Conservation (phyloP, 2,797 vertebrate species). For the Meda fulgida region DNA sequence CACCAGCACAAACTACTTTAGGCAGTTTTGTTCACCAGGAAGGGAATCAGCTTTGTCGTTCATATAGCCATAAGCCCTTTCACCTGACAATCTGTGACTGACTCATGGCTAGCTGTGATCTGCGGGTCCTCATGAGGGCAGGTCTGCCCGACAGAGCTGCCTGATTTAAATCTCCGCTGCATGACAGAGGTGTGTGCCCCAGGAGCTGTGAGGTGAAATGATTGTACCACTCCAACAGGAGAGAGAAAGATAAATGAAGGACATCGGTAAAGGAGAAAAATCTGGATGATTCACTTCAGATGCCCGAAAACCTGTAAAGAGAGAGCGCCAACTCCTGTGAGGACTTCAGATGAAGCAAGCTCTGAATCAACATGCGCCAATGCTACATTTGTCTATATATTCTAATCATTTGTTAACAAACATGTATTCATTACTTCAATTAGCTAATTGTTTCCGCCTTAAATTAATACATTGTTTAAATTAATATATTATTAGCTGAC, state of each 20-base stretch:
- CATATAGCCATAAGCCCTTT: background rate
- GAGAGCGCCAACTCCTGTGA: too few relatives aligned
- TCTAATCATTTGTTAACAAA: too few relatives aligned
- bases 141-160: background rate
- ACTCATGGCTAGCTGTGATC: background rate
- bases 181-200: constrained; percentile 3
- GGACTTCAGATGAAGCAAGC: too few relatives aligned
- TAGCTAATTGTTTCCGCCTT: too few relatives aligned
- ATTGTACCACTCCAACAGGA: constrained; percentile 29
- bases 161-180: constrained; percentile 23
- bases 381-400: too few relatives aligned
- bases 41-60: background rate
- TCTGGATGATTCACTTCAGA: background rate
- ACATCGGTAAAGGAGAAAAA: background rate
- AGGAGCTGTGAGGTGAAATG: constrained; percentile 18
- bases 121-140: background rate
- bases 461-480: too few relatives aligned
- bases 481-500: too few relatives aligned
- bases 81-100: background rate
- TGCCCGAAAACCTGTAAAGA: too few relatives aligned
- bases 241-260: constrained; percentile 1
- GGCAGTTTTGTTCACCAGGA: background rate
- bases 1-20: background rate
- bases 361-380: too few relatives aligned
- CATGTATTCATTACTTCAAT: too few relatives aligned